Percentiles rank a stretch among this genome's conserved stretches.
These are phyloP conservation scores for Limosa lapponica DNA, from an alignment of 2,797 vertebrate species.

Conservation along the genomic window DNA sequence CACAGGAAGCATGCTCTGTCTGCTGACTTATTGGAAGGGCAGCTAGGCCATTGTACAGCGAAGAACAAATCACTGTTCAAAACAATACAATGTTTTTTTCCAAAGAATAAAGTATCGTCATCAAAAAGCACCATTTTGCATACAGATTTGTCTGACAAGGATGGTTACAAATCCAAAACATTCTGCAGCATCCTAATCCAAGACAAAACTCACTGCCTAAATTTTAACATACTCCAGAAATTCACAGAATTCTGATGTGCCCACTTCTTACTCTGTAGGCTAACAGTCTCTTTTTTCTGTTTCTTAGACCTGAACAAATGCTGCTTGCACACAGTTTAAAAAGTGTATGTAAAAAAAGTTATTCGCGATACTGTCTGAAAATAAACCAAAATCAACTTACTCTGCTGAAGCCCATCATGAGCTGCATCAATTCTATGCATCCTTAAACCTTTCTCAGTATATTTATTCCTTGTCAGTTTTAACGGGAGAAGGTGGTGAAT, in stretches of 20 bases:
- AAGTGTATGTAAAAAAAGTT: neutral
- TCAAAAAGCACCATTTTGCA: neutral
- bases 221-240: neutral
- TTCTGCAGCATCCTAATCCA: neutral
- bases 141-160: neutral
- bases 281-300: neutral
- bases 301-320: neutral
- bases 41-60: neutral
- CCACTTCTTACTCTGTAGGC: neutral
- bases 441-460: neutral
- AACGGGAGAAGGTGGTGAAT: neutral
- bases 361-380: neutral
- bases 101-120: neutral
- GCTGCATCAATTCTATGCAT: neutral
- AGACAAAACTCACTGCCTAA: neutral
- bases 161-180: neutral
- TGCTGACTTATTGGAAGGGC: neutral
- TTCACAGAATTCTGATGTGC: neutral
- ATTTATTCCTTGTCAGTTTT: neutral
- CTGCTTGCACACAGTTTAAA: neutral
- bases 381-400: neutral
- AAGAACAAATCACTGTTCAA: neutral
- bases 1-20: neutral
- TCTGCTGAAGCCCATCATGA: neutral
- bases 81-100: neutral